phyloP scores from a whole-genome alignment of 2,888 invertebrate species.

The Leptothorax acervorum region DNA sequence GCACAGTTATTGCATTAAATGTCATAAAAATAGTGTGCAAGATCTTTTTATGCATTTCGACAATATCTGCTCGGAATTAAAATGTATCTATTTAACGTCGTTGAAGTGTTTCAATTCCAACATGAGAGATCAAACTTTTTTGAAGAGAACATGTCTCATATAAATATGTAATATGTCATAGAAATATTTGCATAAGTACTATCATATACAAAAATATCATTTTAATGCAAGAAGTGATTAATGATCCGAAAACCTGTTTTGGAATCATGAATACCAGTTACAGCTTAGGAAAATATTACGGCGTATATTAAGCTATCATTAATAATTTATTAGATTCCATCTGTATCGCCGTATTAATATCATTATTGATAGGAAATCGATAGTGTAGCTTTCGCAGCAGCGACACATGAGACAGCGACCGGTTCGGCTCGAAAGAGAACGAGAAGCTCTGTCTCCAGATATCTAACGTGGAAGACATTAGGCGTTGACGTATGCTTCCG shows the following conservation, averaged over 20 bases:
- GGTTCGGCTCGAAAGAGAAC: background rate
- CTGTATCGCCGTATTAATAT: background rate
- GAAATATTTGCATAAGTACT: background rate
- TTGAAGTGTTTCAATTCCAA: background rate
- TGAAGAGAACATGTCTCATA: background rate
- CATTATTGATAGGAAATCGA: background rate
- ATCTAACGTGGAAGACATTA: background rate
- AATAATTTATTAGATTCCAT: background rate
- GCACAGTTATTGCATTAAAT: no score
- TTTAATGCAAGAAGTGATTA: background rate
- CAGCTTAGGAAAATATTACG: background rate
- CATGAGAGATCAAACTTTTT: background rate
- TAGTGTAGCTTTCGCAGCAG: conserved; percentile 2
- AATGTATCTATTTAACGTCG: background rate
- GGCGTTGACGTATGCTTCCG: background rate
- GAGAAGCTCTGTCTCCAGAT: background rate
- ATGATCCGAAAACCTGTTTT: background rate
- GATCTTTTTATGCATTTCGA: background rate
- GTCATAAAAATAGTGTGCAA: background rate
- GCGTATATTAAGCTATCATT: background rate
- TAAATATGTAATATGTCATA: background rate
- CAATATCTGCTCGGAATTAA: background rate
- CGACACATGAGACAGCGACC: background rate
- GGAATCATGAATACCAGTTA: background rate
- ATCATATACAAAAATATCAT: background rate